A percentile compares a stretch with the other conserved stretches of the same genome.
Evolutionary conservation across 2,113 vertebrate species (phyloP).

Genomic region (Acanthochromis polyacanthus): DNA sequence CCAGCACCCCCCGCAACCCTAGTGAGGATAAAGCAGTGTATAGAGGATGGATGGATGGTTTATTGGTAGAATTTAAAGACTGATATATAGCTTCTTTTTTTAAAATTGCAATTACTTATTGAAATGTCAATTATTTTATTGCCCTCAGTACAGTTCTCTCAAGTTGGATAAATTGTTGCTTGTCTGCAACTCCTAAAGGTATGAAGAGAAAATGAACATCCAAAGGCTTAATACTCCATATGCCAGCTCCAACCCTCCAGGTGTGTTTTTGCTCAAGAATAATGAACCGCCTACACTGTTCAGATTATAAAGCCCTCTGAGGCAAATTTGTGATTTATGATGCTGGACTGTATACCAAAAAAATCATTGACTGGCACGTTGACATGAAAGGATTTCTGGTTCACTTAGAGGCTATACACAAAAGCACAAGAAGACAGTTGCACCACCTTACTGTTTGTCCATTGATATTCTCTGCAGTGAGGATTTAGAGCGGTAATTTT

Average conservation of each 20-base stretch:
- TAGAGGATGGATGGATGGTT: too few species aligned
- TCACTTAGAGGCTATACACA: slow-evolving; percentile 1
- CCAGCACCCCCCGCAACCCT: too few species aligned
- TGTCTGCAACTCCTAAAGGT: slow-evolving; percentile 9
- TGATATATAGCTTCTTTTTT: background rate
- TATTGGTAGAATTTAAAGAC: too few species aligned
- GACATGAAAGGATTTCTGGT: background rate
- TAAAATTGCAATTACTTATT: background rate
- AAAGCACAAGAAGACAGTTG: background rate
- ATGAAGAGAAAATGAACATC: background rate
- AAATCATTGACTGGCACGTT: background rate
- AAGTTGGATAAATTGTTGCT: background rate
- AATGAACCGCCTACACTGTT: slow-evolving; percentile 19
- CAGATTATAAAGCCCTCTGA: slow-evolving; percentile 2
- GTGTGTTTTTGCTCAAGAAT: slow-evolving; percentile 31
- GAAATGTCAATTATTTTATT: background rate
- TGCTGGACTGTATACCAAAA: background rate
- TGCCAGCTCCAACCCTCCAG: background rate
- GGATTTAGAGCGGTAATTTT: slow-evolving; percentile 39
- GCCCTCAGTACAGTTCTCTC: background rate
- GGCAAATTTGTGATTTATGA: background rate
- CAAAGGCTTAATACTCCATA: background rate
- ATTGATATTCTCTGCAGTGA: slow-evolving; percentile 18
- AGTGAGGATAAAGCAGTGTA: too few species aligned
- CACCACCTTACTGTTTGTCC: slow-evolving; percentile 24